phyloP scores from a whole-genome alignment of 1,140 invertebrate species.

The Apolygus lucorum region DNA sequence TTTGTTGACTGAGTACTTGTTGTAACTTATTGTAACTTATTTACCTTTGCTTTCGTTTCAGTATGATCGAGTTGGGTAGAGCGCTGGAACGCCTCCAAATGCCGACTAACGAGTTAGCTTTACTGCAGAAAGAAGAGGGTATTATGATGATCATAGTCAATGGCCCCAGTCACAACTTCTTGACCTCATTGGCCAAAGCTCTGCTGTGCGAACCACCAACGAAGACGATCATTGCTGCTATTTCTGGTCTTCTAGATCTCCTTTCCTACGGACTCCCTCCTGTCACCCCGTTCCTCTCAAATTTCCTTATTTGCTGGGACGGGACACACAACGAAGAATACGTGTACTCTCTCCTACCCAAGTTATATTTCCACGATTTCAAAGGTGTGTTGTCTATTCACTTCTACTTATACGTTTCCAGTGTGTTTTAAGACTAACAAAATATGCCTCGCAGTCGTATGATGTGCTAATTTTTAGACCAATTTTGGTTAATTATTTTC shows the following conservation, averaged over 20 bases:
- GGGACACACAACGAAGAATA: not conserved
- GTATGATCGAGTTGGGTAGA: not conserved
- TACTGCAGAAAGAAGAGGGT: not conserved
- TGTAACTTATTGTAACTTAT: too few relatives aligned
- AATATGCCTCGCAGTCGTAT: too few relatives aligned
- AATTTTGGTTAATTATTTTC: too few relatives aligned
- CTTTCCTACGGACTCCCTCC: constrained; percentile 17
- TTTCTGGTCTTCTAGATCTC: not conserved
- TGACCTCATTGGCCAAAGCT: not conserved
- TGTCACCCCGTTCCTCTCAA: not conserved
- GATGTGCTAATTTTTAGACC: too few relatives aligned
- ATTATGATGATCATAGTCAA: constrained; percentile 5
- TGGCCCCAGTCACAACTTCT: constrained; percentile 7
- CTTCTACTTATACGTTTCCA: too few relatives aligned
- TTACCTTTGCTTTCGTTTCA: not conserved
- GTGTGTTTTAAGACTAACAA: too few relatives aligned
- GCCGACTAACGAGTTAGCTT: constrained; percentile 1
- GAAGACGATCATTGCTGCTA: not conserved
- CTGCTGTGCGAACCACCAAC: not conserved
- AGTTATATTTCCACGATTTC: constrained; percentile 1
- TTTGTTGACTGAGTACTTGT: too few relatives aligned
- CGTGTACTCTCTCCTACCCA: constrained; percentile 4
- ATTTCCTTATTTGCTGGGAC: constrained; percentile 13
- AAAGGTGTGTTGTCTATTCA: constrained; percentile 2
- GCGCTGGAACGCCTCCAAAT: not conserved